phyloP scores from a whole-genome alignment of 2,113 vertebrate genomes.

The Pseudorectes ferrugineus region DNA sequence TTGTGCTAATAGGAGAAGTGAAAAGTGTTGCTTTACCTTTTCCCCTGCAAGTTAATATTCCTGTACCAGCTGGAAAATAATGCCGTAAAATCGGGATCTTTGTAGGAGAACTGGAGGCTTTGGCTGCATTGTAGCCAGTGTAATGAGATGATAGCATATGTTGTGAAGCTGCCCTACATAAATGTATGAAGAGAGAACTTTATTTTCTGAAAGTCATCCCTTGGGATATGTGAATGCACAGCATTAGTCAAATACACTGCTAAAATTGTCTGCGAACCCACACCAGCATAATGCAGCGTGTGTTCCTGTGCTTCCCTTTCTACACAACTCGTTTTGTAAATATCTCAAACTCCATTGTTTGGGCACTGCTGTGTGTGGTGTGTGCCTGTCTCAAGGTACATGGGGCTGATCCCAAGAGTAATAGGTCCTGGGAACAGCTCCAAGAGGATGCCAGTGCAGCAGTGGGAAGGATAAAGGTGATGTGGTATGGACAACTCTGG shows the following conservation, averaged over 20 bases:
- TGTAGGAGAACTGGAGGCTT: neutral
- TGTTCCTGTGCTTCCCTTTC: neutral
- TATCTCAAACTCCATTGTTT: accelerated
- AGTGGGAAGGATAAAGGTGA: neutral
- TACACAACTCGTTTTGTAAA: neutral
- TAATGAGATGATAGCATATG: neutral
- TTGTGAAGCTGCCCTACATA: neutral
- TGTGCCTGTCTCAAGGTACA: accelerated
- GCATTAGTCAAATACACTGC: neutral
- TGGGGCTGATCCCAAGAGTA: neutral
- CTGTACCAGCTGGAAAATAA: neutral
- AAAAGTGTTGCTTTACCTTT: neutral
- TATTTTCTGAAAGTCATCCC: neutral
- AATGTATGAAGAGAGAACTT: neutral
- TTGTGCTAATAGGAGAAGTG: neutral
- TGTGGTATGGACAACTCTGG: accelerated
- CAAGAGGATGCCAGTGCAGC: neutral
- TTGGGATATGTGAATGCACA: neutral
- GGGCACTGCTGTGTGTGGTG: neutral
- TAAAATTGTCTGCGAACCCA: neutral
- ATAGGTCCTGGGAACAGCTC: neutral
- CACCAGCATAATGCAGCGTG: neutral
- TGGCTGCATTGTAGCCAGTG: accelerated
- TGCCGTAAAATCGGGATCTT: neutral
- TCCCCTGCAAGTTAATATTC: neutral